Conservation (phyloP, 2,888 invertebrate genomes). For the Drosophila melanosoma region DNA sequence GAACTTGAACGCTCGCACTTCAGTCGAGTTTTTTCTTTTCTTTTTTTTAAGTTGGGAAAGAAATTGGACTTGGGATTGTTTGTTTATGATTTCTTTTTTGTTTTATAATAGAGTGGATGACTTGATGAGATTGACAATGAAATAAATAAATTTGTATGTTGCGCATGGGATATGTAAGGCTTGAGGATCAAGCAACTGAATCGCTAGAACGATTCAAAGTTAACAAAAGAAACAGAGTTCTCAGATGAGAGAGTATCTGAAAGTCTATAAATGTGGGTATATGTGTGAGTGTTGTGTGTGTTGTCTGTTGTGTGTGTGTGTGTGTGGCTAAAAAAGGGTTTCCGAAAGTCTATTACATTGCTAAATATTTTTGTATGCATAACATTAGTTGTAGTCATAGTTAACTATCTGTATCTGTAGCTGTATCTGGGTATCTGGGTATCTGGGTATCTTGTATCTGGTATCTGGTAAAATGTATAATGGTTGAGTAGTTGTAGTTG, state of each 20-base stretch:
- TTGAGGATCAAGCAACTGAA: conserved; percentile 44
- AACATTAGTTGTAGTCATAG: conserved; percentile 40
- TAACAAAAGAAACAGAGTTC: conserved; percentile 20
- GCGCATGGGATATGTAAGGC: conserved; percentile 75
- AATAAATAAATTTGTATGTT: conserved; percentile 79
- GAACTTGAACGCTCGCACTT: conserved; percentile 79
- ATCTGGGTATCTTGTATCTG: conserved; percentile 24
- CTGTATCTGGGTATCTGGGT: conserved; percentile 17
- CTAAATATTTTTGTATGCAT: conserved; percentile 59
- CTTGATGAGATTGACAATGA: conserved; percentile 73
- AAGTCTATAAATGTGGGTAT: conserved; percentile 42
- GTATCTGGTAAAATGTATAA: conserved; percentile 50
- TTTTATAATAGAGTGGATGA: conserved; percentile 20
- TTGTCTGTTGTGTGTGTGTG: conserved; percentile 9
- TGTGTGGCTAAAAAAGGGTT: conserved; percentile 41
- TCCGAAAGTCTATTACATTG: conserved; percentile 55
- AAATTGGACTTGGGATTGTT: conserved; percentile 6
- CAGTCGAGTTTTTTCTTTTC: conserved; percentile 64
- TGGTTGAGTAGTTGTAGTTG: conserved; percentile 67
- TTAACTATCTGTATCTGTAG: conserved; percentile 50
- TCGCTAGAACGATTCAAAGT: conserved; percentile 16
- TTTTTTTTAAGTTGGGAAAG: conserved; percentile 27
- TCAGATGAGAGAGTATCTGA: conserved; percentile 28
- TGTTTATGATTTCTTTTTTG: conserved; percentile 15
- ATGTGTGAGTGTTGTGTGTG: conserved; percentile 15